Evolutionary conservation across 2,113 vertebrate species (phyloP).

Genomic region (Mustela nigripes): DNA sequence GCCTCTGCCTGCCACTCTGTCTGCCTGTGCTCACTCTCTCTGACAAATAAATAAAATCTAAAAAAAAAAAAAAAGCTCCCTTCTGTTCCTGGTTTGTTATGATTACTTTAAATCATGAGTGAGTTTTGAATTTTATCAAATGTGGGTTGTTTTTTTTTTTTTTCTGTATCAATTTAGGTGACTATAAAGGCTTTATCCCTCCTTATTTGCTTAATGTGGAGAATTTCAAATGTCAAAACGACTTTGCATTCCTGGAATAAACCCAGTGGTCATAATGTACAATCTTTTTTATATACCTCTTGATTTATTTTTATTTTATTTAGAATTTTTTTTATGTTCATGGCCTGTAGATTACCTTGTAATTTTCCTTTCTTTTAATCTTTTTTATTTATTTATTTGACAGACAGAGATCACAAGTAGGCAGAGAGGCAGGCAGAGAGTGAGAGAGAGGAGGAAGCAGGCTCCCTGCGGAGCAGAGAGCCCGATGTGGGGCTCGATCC

Average conservation of each 20-base stretch:
- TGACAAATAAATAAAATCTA: too few relatives aligned
- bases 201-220: not conserved
- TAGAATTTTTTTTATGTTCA: constrained; percentile 36
- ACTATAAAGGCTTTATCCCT: not conserved
- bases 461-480: too few relatives aligned
- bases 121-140: not conserved
- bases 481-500: too few relatives aligned
- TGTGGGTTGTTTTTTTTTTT: not conserved
- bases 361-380: not conserved
- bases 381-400: not conserved
- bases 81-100: not conserved
- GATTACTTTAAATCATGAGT: constrained; percentile 27
- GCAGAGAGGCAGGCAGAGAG: too few relatives aligned
- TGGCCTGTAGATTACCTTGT: not conserved
- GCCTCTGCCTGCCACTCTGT: too few relatives aligned
- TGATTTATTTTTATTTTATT: constrained; percentile 31
- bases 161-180: not conserved
- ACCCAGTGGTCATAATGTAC: not conserved
- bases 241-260: constrained; percentile 8
- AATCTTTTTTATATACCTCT: not conserved
- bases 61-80: too few relatives aligned
- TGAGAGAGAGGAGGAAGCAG: too few relatives aligned
- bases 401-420: too few relatives aligned
- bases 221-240: constrained; percentile 21
- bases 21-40: too few relatives aligned